phyloP scores from a whole-genome alignment of 2,797 vertebrate species.

The Mallotus villosus region DNA sequence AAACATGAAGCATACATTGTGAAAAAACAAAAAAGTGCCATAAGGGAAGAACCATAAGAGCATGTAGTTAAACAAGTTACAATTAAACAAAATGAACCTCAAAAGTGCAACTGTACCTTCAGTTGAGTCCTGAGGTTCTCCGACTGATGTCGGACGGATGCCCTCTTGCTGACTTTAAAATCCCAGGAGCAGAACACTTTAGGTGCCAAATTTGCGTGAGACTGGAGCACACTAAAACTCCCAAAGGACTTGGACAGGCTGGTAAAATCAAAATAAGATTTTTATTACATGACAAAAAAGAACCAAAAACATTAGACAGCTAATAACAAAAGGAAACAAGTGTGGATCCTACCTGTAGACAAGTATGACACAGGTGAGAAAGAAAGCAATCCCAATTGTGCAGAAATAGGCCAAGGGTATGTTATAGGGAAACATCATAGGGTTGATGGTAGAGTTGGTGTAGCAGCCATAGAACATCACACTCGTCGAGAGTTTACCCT shows the following conservation, averaged over 20 bases:
- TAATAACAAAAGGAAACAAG: not conserved
- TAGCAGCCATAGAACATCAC: conserved; percentile 90
- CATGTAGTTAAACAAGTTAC: no score
- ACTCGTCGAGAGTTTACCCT: conserved; percentile 81
- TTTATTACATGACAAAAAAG: no score
- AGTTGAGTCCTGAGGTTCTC: conserved; percentile 84
- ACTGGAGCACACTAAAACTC: conserved; percentile 74
- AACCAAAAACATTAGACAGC: no score
- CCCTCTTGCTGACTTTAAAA: conserved; percentile 82
- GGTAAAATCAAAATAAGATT: not conserved
- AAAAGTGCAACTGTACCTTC: conserved; percentile 79
- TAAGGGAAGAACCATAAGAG: no score
- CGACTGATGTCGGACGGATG: conserved; percentile 72
- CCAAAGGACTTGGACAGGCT: conserved; percentile 80
- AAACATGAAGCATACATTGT: no score
- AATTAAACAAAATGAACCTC: no score
- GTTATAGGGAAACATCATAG: conserved; percentile 67
- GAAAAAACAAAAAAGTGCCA: no score
- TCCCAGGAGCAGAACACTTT: conserved; percentile 89
- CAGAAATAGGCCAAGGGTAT: conserved; percentile 83
- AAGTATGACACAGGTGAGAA: conserved; percentile 79
- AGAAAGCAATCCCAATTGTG: conserved; percentile 70
- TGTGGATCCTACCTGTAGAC: conserved; percentile 79
- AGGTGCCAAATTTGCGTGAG: conserved; percentile 59
- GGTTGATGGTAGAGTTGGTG: conserved; percentile 62